Base-by-base conservation (phyloP, 2,113 vertebrate species). In the Pardalotus punctatus region DNA sequence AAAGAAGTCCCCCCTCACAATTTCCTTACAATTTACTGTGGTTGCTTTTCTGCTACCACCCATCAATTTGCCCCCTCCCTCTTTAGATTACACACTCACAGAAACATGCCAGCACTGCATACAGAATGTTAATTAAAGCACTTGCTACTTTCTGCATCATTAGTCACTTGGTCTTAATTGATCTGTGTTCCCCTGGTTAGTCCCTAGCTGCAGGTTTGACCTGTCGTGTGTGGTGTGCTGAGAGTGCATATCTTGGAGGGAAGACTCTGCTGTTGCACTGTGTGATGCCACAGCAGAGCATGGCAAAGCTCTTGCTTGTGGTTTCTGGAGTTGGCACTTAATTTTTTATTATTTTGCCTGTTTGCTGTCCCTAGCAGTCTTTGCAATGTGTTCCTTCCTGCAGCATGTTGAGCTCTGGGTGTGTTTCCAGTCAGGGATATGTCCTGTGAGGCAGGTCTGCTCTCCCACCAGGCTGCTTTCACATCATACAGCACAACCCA, bases 1-100 rank as follows among this genome's bases (percentile, higher is more conserved):
- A 78, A 92, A 74, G 56, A 20, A 86, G 72, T 81, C 20, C 74
- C 66, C 66, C 62, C 74, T 86, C 45, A 51, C 65, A 54, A 73
- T 93, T 96, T 88, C 65, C 88, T 86, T 86, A 25, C 64, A 69
- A 25, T 45, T 88, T 48, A 45, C 14, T 90, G 72, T 20, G 77
- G 82, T 83, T 94, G 85, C 81, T 73, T 43, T 95, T 82, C 67
- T 62, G 53, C 80, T 96, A 3, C 92, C 73, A 12, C 93, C 69
- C 88, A 38, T 65, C 90, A 71, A 45, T 94, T 88, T 90, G 14
- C 86, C 72, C 70, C 60, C 60, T 92, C 86, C 60, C 54, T 88
- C 69, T 90, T 86, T 36, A 84, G 61, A 81, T 95, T 86, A 60
- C 19, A 19, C 23, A 9, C 29, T 66, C 69, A 29, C 20, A 45